Percentiles rank a stretch among this genome's conserved stretches.
These are phyloP conservation scores for Phlogophora meticulosa DNA, from an alignment of 2,888 invertebrate species.

Conservation along the genomic window DNA sequence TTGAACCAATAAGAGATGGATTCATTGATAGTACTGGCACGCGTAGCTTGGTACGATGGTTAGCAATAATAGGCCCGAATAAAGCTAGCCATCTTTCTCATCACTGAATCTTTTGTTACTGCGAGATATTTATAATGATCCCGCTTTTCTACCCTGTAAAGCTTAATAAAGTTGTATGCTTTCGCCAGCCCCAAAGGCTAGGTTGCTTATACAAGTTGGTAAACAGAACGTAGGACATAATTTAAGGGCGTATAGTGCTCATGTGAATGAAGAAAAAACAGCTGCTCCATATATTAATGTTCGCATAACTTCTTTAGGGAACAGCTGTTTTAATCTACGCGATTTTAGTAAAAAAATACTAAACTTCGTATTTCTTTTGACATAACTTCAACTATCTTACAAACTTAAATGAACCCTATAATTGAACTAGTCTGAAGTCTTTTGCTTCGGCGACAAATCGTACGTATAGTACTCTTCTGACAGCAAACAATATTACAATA, in stretches of 20 bases:
- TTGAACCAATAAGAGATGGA: conserved; percentile 38
- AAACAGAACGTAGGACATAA: too few relatives aligned
- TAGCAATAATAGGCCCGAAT: conserved; percentile 16
- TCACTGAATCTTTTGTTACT: neutral
- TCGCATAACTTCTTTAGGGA: too few relatives aligned
- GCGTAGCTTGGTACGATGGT: conserved; percentile 12
- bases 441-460: neutral
- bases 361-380: too few relatives aligned
- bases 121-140: neutral
- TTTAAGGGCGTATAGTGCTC: too few relatives aligned
- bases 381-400: too few relatives aligned
- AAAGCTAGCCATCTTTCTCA: conserved; percentile 11
- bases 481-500: conserved; percentile 1
- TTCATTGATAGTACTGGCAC: conserved; percentile 36
- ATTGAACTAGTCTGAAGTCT: neutral
- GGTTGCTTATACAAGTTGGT: too few relatives aligned
- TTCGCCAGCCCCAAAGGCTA: too few relatives aligned
- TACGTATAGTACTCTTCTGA: neutral
- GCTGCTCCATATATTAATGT: too few relatives aligned
- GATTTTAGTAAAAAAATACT: too few relatives aligned
- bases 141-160: neutral
- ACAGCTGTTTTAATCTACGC: too few relatives aligned
- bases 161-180: neutral
- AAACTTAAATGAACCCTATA: too few relatives aligned
- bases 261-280: too few relatives aligned